Conservation (phyloP, 23 tunicate genomes). For the Trididemnum clinides region DNA sequence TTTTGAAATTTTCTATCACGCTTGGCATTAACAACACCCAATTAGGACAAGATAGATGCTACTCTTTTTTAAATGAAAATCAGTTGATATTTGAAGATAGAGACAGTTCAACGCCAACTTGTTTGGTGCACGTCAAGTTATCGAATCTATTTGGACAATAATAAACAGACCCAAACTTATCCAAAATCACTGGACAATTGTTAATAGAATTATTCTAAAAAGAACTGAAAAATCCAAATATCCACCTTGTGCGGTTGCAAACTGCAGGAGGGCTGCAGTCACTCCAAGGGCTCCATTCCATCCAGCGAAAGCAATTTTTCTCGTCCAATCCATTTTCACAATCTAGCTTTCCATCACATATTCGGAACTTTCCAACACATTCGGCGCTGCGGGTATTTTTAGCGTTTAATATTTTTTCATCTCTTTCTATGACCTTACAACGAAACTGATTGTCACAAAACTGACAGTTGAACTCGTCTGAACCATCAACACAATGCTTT, state of each 20-base stretch:
- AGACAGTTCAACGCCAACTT: background rate
- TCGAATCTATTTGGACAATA: too few relatives aligned
- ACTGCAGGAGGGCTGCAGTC: constrained; percentile 13
- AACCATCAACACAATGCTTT: constrained; percentile 87
- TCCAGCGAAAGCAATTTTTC: constrained; percentile 63
- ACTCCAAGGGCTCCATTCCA: constrained; percentile 83
- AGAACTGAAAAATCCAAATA: background rate
- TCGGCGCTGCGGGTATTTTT: constrained; percentile 74
- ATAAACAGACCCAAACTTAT: too few relatives aligned
- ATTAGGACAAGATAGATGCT: too few relatives aligned
- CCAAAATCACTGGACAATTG: too few relatives aligned
- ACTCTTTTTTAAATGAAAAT: too few relatives aligned
- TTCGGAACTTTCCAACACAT: constrained; percentile 78
- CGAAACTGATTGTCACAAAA: constrained; percentile 83
- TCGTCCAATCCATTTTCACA: constrained; percentile 67
- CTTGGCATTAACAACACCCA: too few relatives aligned
- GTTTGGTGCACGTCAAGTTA: too few relatives aligned
- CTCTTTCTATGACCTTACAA: constrained; percentile 45
- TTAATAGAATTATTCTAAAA: too few relatives aligned
- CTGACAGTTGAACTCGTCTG: constrained; percentile 87
- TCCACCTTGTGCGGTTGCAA: constrained; percentile 2
- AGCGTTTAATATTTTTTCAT: constrained; percentile 6
- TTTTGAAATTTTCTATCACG: too few relatives aligned
- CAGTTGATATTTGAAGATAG: too few relatives aligned
- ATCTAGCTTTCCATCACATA: constrained; percentile 71